Percentiles rank a stretch among this genome's conserved stretches.
These are phyloP conservation scores for Xylocopa sonorina DNA, from an alignment of 1,140 invertebrate species.

Conservation along the genomic window DNA sequence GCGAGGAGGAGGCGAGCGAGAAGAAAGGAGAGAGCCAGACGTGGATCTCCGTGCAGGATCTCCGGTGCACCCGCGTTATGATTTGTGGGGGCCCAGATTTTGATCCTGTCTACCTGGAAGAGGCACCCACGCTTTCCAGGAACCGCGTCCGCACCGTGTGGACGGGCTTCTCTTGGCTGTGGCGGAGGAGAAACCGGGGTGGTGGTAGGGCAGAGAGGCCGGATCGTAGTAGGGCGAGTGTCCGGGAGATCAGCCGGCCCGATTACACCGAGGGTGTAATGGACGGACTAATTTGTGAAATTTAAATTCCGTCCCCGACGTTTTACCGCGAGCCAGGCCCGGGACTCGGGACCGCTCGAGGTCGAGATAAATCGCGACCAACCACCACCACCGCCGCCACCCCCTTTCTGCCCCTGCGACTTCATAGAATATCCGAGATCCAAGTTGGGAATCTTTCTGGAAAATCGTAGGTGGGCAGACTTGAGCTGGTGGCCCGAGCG, in stretches of 20 bases:
- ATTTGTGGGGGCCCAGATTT: constrained; percentile 76
- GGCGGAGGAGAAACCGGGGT: constrained; percentile 7
- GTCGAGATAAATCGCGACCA: constrained; percentile 58
- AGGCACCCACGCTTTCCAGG: constrained; percentile 76
- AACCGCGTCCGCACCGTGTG: constrained; percentile 62
- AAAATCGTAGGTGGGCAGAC: constrained; percentile 70
- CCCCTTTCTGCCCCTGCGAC: neutral
- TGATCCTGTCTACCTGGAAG: constrained; percentile 68
- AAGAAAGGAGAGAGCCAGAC: constrained; percentile 46
- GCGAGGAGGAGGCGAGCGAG: constrained; percentile 14
- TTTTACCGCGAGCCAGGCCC: constrained; percentile 62
- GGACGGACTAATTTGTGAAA: constrained; percentile 82
- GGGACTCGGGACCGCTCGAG: constrained; percentile 17
- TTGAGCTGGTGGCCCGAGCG: neutral
- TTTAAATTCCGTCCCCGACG: constrained; percentile 80
- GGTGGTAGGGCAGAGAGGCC: neutral
- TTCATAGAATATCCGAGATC: constrained; percentile 51
- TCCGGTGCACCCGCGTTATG: constrained; percentile 72
- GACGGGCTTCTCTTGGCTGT: constrained; percentile 6
- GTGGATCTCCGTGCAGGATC: constrained; percentile 69
- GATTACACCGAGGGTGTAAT: constrained; percentile 79
- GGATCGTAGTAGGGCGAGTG: constrained; percentile 22
- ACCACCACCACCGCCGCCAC: neutral
- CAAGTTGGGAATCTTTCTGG: constrained; percentile 71
- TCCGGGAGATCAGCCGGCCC: constrained; percentile 68